Evolutionary conservation across 2,797 vertebrate species (phyloP).

Genomic region (Manis crassicaudata): DNA sequence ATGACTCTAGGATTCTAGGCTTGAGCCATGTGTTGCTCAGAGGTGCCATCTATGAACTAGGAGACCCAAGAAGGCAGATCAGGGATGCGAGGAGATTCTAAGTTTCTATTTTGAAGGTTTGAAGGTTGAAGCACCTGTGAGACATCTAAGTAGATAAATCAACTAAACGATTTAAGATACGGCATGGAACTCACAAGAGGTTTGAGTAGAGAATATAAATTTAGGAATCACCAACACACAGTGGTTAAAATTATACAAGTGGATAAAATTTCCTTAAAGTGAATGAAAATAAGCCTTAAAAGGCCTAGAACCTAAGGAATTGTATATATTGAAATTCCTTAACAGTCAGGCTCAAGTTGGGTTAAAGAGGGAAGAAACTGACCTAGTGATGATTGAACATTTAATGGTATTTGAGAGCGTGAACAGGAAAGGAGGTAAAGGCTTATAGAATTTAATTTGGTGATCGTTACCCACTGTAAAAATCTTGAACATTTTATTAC

Average conservation of each 20-base stretch:
- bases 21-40: not conserved
- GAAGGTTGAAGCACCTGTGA: not conserved
- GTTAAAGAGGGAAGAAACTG: not conserved
- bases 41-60: not conserved
- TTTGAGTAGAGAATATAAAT: not conserved
- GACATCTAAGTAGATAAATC: not conserved
- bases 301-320: not conserved
- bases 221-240: not conserved
- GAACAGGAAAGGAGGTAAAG: not conserved
- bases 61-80: not conserved
- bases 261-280: not conserved
- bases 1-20: not conserved
- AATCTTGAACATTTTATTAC: not conserved
- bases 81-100: not conserved
- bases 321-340: not conserved
- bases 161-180: not conserved
- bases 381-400: not conserved
- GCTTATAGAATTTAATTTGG: conserved; percentile 14
- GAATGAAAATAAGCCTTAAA: not conserved
- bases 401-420: not conserved
- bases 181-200: not conserved
- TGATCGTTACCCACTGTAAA: conserved; percentile 3
- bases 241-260: not conserved
- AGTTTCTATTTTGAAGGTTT: not conserved
- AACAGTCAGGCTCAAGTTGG: not conserved